Base-by-base conservation (phyloP, 2,113 vertebrate genomes). In the Rhinoderma darwinii region DNA sequence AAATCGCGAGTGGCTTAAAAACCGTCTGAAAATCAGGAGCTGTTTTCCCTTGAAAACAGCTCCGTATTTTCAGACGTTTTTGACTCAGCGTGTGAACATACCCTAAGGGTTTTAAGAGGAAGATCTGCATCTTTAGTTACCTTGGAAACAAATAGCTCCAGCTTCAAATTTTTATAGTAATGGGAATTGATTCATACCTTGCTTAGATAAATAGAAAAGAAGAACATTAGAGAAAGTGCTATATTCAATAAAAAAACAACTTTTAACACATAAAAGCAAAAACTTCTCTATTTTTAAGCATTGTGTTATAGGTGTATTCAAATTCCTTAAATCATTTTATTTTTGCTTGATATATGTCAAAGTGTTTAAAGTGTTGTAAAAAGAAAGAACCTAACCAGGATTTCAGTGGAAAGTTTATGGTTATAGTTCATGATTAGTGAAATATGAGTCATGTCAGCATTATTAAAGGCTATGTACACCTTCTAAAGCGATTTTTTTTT, bases 141-240 rank as follows among this genome's bases (percentile, higher is more conserved):
- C 82, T 73, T 84, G 82, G 82, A 84, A 68, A 84, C 82, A 74
- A 84, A 73, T 30, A 50, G 47, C 39, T 54, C 47, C 20, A 37
- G 27, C 20, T 84, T 72, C 32, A 84, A 37, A 51, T 73, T 54
- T 84, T 84, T 25, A 54, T 72, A 84, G 47, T 56, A 74, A 84
- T 74, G 72, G 82, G 74, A 50, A 73, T 84, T 84, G 66, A 84
- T 83, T 83, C 66, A 51, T 39, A 51, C 59, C 47, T 68, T 66
- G 80, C 41, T 70, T 66, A 72, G 32, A 82, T 70, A 44, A 83
- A 83, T 35, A 83, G 61, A 83, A 72, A 27, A 51, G 9, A 84
- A 54, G 22, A 84, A 63, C 25, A 72, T 73, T 84, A 41, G 18
- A 27, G 4, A 84, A 50, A 74, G 51, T 73, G 56, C 68, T 39